A percentile compares a stretch with the other conserved stretches of the same genome.
phyloP scores from a whole-genome alignment of 2,113 vertebrate species.

The Picathartes gymnocephalus region DNA sequence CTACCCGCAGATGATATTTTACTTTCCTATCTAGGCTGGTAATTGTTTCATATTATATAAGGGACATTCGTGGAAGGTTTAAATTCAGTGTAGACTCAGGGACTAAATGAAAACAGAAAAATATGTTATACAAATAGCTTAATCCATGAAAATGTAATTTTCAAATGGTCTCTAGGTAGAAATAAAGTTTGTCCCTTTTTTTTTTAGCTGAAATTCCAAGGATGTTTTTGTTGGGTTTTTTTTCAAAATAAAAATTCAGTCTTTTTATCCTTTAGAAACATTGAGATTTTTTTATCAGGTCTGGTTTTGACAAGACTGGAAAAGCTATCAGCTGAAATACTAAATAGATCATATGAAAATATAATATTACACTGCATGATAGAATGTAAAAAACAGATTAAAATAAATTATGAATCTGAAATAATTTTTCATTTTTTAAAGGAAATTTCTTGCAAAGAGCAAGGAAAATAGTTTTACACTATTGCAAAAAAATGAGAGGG shows the following conservation, averaged over 20 bases:
- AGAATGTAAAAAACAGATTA: not conserved
- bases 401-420: not conserved
- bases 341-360: not conserved
- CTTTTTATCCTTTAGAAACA: not conserved
- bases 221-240: not conserved
- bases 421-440: not conserved
- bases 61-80: not conserved
- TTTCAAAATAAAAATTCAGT: not conserved
- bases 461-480: not conserved
- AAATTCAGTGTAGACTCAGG: not conserved
- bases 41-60: not conserved
- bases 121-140: not conserved
- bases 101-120: not conserved
- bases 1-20: not conserved
- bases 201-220: not conserved
- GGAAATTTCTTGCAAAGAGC: not conserved
- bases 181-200: not conserved
- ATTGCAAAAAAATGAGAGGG: not conserved
- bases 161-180: not conserved
- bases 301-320: not conserved
- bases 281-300: not conserved
- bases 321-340: not conserved
- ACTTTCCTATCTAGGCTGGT: not conserved
- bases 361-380: not conserved
- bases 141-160: not conserved